A percentile compares a stretch with the other conserved stretches of the same genome.
Conservation (phyloP, 1,140 invertebrate genomes). For the Dreissena polymorpha region DNA sequence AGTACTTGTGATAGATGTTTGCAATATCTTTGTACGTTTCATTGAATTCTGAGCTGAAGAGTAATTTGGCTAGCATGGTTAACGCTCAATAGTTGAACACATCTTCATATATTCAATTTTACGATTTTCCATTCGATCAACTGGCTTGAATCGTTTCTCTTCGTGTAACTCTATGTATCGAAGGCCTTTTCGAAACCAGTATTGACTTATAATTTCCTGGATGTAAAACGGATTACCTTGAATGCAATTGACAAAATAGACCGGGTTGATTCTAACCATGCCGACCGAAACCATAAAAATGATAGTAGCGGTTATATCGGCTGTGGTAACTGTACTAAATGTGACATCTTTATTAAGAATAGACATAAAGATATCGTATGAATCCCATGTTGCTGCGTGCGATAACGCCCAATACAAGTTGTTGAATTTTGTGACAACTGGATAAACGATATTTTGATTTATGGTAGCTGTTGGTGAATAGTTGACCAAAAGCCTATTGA, state of each 20-base stretch:
- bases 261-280: constrained; percentile 7
- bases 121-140: neutral
- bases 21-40: neutral
- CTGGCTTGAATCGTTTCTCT: neutral
- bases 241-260: neutral
- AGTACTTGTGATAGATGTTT: neutral
- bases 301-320: neutral
- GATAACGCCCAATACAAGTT: constrained; percentile 11
- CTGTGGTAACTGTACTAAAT: neutral
- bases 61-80: neutral
- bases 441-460: neutral
- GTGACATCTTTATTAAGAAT: neutral
- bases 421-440: neutral
- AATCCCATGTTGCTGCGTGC: constrained; percentile 9
- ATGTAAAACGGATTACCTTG: constrained; percentile 14
- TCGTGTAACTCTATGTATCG: constrained; percentile 10
- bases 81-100: neutral
- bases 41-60: neutral
- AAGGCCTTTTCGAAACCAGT: constrained; percentile 10
- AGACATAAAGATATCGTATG: constrained; percentile 1
- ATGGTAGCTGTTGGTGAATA: neutral
- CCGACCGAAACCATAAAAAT: neutral
- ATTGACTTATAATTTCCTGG: constrained; percentile 12
- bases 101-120: constrained; percentile 15
- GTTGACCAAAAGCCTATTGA: constrained; percentile 9